These are phyloP conservation scores for Thamnaconus septentrionalis DNA, from an alignment of 2,113 vertebrate species.

Conservation along the genomic window DNA sequence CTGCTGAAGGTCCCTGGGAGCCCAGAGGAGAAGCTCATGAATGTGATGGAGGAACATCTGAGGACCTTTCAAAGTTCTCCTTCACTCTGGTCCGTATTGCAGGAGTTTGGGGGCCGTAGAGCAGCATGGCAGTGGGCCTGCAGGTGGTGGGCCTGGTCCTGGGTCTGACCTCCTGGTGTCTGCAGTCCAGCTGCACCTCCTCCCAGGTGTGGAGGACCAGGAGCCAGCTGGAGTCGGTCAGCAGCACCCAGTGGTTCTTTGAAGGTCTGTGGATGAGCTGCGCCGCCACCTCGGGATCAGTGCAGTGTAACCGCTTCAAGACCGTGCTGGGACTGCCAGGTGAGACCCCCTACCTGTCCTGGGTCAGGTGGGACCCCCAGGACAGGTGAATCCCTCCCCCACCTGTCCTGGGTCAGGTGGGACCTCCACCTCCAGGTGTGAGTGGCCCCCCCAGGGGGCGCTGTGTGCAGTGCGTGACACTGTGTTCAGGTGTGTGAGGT, in stretches of 20 bases:
- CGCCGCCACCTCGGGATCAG: conserved; percentile 62
- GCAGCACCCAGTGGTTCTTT: conserved; percentile 68
- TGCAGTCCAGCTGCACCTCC: conserved; percentile 70
- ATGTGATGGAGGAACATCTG: too few species aligned
- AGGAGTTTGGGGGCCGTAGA: background rate
- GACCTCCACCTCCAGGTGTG: too few species aligned
- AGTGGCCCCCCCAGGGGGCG: too few species aligned
- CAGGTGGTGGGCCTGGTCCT: conserved; percentile 76
- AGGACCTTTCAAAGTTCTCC: too few species aligned
- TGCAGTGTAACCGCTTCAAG: conserved; percentile 77
- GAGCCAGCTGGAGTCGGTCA: conserved; percentile 49
- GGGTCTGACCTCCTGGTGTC: conserved; percentile 74
- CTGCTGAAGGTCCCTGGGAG: too few species aligned
- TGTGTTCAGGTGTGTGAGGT: background rate
- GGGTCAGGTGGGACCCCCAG: too few species aligned
- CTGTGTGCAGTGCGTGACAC: too few species aligned
- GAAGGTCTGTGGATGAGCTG: conserved; percentile 88
- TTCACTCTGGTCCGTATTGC: too few species aligned
- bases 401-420: too few species aligned
- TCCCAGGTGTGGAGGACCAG: conserved; percentile 77
- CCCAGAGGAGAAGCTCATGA: too few species aligned
- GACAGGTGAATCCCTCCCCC: too few species aligned
- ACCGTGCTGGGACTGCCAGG: conserved; percentile 79
- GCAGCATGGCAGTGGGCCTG: conserved; percentile 51
- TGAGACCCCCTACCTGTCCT: conserved; percentile 56